Evolutionary conservation across 2,888 invertebrate species (phyloP).

Genomic region (Cheilosia soror): DNA sequence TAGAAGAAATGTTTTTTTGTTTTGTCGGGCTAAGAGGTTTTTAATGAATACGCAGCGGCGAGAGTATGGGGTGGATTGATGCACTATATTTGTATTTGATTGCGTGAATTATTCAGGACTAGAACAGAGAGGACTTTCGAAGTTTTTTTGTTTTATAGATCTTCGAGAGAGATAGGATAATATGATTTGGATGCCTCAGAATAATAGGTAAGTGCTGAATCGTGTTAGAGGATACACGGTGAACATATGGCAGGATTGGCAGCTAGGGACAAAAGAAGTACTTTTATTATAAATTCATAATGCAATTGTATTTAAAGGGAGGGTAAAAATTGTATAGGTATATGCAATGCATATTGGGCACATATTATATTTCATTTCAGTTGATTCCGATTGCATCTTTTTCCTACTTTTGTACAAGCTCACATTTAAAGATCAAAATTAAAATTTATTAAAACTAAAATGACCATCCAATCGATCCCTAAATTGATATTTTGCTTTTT

Average conservation of each 20-base stretch:
- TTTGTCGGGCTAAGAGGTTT: slow-evolving; percentile 65
- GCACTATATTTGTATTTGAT: slow-evolving; percentile 10
- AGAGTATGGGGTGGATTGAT: slow-evolving; percentile 4
- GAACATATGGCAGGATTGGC: slow-evolving; percentile 62
- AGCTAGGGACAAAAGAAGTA: too few species aligned
- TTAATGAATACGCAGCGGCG: slow-evolving; percentile 55
- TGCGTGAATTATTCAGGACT: slow-evolving; percentile 54
- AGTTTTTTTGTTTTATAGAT: slow-evolving; percentile 34
- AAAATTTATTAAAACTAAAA: too few species aligned
- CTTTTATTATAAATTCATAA: not conserved
- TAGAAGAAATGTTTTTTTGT: slow-evolving; percentile 32
- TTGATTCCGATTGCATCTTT: too few species aligned
- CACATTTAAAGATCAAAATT: too few species aligned
- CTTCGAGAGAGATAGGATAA: slow-evolving; percentile 52
- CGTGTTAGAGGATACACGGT: slow-evolving; percentile 41
- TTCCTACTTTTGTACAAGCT: too few species aligned
- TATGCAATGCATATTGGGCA: too few species aligned
- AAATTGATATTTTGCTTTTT: too few species aligned
- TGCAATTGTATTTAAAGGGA: too few species aligned
- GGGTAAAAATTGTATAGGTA: too few species aligned
- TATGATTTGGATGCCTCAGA: slow-evolving; percentile 45
- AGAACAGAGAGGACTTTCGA: slow-evolving; percentile 32
- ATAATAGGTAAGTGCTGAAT: slow-evolving; percentile 36
- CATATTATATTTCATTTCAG: too few species aligned
- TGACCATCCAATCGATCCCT: too few species aligned